These are phyloP conservation scores for Blennius ocellaris DNA, from an alignment of 2,113 vertebrate species.

Conservation along the genomic window DNA sequence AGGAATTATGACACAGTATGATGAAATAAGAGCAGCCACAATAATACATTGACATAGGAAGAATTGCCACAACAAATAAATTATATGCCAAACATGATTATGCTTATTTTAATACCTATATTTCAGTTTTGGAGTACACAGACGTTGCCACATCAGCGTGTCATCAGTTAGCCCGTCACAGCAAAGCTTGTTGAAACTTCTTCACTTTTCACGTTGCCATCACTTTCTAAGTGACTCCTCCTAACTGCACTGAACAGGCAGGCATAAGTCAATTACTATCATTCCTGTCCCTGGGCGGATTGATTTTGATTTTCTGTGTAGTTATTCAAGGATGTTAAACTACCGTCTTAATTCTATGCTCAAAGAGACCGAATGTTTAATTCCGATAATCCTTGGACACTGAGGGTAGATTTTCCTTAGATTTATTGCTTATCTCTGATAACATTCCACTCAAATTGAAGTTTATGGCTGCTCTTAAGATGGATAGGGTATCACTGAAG, in stretches of 20 bases:
- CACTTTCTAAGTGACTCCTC: too few species aligned
- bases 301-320: constrained; percentile 43
- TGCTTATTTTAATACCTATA: too few species aligned
- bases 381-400: constrained; percentile 45
- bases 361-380: constrained; percentile 47
- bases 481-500: constrained; percentile 47
- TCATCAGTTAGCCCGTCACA: too few species aligned
- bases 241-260: constrained; percentile 2
- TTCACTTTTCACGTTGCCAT: too few species aligned
- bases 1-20: constrained; percentile 35
- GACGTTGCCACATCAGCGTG: too few species aligned
- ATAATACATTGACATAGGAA: too few species aligned
- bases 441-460: constrained; percentile 57
- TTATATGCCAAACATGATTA: too few species aligned
- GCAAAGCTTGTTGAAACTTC: too few species aligned
- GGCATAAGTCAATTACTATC: constrained; percentile 40
- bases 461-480: constrained; percentile 60
- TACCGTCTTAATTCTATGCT: constrained; percentile 39
- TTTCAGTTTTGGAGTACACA: too few species aligned
- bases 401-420: constrained; percentile 24
- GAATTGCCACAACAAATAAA: too few species aligned
- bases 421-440: constrained; percentile 51
- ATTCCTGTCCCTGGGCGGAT: not conserved
- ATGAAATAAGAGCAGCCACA: not conserved
- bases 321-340: constrained; percentile 51